Conservation (phyloP, 2,113 vertebrate genomes). For the Pogona vitticeps region DNA sequence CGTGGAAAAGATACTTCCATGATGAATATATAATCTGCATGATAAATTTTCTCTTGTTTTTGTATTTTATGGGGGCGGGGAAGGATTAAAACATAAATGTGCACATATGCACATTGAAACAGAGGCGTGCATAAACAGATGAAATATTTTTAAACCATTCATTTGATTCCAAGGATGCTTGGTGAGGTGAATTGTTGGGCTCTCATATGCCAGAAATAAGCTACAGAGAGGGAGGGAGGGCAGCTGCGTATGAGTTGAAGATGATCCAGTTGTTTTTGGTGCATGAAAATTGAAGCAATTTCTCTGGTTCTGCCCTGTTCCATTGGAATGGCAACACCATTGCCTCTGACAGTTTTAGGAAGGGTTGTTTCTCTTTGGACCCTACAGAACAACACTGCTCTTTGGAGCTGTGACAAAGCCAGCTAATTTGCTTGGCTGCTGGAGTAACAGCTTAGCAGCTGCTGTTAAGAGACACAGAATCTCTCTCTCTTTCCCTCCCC, state of each 20-base stretch:
- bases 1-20: constrained; percentile 14
- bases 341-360: constrained; percentile 45
- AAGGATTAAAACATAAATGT: neutral
- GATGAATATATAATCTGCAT: constrained; percentile 40
- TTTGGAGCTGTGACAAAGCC: neutral
- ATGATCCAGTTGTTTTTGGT: constrained; percentile 32
- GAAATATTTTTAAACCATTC: neutral
- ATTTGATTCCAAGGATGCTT: neutral
- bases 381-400: neutral
- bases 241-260: constrained; percentile 37
- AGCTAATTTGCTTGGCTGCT: constrained; percentile 29
- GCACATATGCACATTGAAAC: constrained; percentile 5
- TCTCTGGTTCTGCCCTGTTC: constrained; percentile 38
- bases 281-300: constrained; percentile 8
- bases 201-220: neutral
- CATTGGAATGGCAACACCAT: constrained; percentile 35
- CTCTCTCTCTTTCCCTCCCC: no score
- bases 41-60: constrained; percentile 12
- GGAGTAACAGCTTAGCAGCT: constrained; percentile 13
- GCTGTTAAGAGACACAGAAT: neutral
- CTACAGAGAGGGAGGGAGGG: constrained; percentile 9
- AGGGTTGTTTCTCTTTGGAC: constrained; percentile 33
- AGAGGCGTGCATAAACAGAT: neutral
- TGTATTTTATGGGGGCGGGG: constrained; percentile 14
- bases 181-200: neutral